phyloP scores from a whole-genome alignment of 2,797 vertebrate genomes.

The Anisognathus igniventris region DNA sequence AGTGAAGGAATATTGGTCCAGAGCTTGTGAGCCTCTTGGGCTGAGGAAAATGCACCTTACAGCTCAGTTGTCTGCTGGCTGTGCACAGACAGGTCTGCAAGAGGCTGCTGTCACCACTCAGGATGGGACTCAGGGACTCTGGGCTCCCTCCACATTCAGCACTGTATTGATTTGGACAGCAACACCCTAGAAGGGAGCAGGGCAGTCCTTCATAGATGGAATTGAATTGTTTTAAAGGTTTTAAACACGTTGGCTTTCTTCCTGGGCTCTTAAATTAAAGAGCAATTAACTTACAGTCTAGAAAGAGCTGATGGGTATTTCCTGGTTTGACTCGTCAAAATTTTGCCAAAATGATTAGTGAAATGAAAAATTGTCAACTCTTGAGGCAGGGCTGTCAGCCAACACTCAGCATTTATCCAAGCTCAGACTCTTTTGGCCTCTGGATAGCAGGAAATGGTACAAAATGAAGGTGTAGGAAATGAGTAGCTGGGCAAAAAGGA shows the following conservation, averaged over 20 bases:
- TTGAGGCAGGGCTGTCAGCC: constrained; percentile 25
- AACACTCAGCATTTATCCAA: not conserved
- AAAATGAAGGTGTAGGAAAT: not conserved
- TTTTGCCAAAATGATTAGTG: constrained; percentile 24
- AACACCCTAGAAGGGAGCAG: not conserved
- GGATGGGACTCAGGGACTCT: not conserved
- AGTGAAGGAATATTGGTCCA: not conserved
- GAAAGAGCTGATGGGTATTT: constrained; percentile 2
- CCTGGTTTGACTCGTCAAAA: not conserved
- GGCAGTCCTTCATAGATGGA: not conserved
- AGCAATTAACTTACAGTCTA: constrained; percentile 20
- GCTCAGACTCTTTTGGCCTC: not conserved
- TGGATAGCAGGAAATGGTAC: not conserved
- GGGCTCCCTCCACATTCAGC: not conserved
- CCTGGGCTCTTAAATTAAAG: constrained; percentile 45
- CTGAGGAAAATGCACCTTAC: not conserved
- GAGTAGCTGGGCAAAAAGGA: not conserved
- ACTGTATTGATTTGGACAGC: not conserved
- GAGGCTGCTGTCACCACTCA: not conserved
- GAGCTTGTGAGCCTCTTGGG: not conserved
- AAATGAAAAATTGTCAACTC: not conserved
- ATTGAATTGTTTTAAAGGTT: not conserved
- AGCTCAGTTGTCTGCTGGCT: not conserved
- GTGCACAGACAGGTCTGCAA: not conserved
- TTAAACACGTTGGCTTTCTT: not conserved